phyloP scores from a whole-genome alignment of 2,797 vertebrate species.

The Thamnophis elegans region DNA sequence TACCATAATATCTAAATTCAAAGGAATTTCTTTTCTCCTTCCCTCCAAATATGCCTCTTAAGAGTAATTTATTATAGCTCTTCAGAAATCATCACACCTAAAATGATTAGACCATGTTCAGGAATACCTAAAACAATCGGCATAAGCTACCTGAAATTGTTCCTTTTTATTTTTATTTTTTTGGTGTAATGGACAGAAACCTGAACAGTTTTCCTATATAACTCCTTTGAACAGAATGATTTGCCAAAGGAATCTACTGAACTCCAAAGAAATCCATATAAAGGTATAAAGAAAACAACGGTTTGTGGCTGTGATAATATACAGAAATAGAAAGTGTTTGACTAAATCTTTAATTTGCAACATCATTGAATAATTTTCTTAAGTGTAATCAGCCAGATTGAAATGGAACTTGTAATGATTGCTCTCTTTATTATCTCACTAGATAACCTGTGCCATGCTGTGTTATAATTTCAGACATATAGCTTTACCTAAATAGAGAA shows the following conservation, averaged over 20 bases:
- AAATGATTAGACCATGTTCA: background rate
- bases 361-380: conserved; percentile 48
- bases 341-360: conserved; percentile 52
- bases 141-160: conserved; percentile 10
- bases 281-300: conserved; percentile 35
- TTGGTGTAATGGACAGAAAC: background rate
- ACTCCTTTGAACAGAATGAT: background rate
- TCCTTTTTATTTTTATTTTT: background rate
- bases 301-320: conserved; percentile 18
- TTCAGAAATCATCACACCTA: background rate
- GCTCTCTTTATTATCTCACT: conserved; percentile 67
- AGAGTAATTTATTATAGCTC: background rate
- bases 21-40: background rate
- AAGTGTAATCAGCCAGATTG: conserved; percentile 62
- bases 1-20: background rate
- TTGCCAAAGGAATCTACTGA: background rate
- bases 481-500: background rate
- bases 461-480: background rate
- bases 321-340: conserved; percentile 45
- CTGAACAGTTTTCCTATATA: background rate
- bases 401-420: conserved; percentile 56
- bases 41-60: background rate
- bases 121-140: background rate
- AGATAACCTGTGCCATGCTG: background rate
- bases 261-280: background rate